Conservation (phyloP, 2,888 invertebrate genomes). For the Phragmatobia fuliginosa region DNA sequence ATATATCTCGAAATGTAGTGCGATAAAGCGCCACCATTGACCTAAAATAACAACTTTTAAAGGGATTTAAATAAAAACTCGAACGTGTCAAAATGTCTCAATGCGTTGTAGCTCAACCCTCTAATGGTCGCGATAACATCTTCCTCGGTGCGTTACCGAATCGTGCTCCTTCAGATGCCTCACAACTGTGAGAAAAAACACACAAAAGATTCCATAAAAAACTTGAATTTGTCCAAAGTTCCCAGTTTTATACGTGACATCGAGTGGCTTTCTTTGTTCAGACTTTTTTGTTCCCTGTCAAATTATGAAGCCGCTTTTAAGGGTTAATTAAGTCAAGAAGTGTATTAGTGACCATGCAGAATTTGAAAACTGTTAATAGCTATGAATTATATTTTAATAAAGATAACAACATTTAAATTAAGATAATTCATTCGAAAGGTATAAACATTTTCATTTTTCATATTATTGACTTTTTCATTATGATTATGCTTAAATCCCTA, state of each 20-base stretch:
- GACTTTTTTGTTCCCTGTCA: conserved; percentile 71
- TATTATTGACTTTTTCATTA: too few species aligned
- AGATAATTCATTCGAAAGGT: conserved; percentile 53
- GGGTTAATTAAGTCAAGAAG: conserved; percentile 81
- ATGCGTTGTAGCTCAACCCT: conserved; percentile 72
- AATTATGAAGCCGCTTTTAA: conserved; percentile 77
- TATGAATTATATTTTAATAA: neutral
- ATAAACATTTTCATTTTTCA: conserved; percentile 20
- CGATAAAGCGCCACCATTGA: conserved; percentile 60
- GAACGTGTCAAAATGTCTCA: conserved; percentile 83
- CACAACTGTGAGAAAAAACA: conserved; percentile 84
- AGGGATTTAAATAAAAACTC: conserved; percentile 67
- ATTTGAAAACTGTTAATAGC: conserved; percentile 50
- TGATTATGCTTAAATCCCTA: too few species aligned
- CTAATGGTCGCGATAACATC: conserved; percentile 84
- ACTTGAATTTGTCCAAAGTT: conserved; percentile 80
- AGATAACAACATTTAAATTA: conserved; percentile 36
- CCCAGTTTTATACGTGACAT: conserved; percentile 80
- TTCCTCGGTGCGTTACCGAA: conserved; percentile 79
- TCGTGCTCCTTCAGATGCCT: conserved; percentile 83
- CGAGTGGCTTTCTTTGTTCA: conserved; percentile 73
- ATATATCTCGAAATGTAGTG: conserved; percentile 49
- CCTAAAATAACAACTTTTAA: conserved; percentile 74
- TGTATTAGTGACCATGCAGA: conserved; percentile 76
- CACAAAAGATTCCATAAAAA: conserved; percentile 81